Evolutionary conservation across 30 jellyfish, hydroid and myxozoan species (phyloP), one percentile per base, ranked within the genome.

Genomic region (Cassiopea xamachana): DNA sequence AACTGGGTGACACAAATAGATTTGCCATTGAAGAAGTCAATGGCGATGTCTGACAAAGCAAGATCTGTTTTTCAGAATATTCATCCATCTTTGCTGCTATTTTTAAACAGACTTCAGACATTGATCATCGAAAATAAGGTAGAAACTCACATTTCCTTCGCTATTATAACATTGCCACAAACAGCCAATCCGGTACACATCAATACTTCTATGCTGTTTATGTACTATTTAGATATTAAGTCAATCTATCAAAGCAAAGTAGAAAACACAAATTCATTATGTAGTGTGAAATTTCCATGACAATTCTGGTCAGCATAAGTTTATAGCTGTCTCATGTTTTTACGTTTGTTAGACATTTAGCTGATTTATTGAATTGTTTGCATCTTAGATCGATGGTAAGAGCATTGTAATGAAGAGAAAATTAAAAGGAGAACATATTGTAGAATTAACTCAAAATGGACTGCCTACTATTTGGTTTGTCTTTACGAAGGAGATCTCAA

Each of bases 61-160:
- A 71, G 84, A 55, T 71, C 97, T 4, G 88, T 91, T 14, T 90
- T 94, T 55, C 94, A 90, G 79, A 90, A 90, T 82, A 79, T 94
- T 62, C 97, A 91, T 58, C 97, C 98, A 55, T 81, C 98, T 16
- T 49, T 94, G 75, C 83, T 94, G 97, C 88, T 94, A 0, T 94
- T 94, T 49, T 86, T 94, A 59, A 94, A 94, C 80, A 91, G 98
- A 6, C 81, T 94, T 60, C 90, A 87, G n/a, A 91, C 93, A n/a
- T 81, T 94, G 61, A 87, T 94, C 62, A 85, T 94, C 46, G 98
- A 94, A 48, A 90, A 94, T 87, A 81, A 79, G 96, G 98, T 94
- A 77, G 27, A 68, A 8, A 62, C 47, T 76, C 64, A 27, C 39
- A 27, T 27, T 27, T 27, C 39, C 39, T 27, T 27, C 39, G 39